A percentile compares a stretch with the other conserved stretches of the same genome.
These are phyloP conservation scores for Abrostola tripartita DNA, from an alignment of 2,888 invertebrate genomes.

Conservation along the genomic window DNA sequence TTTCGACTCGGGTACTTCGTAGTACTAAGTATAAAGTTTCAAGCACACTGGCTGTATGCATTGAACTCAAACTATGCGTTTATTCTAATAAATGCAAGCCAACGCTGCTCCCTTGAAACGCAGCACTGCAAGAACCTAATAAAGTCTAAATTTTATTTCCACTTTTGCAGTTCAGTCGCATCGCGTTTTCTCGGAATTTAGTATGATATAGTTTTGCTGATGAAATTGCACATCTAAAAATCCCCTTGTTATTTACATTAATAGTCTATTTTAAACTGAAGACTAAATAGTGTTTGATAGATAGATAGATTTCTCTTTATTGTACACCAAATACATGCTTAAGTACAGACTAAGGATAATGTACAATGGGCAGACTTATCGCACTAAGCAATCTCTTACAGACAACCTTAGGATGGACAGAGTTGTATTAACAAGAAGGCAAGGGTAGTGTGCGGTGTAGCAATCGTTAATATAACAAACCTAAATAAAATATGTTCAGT, in stretches of 20 bases:
- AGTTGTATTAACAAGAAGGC: too few relatives aligned
- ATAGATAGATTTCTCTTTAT: too few relatives aligned
- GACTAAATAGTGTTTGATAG: too few relatives aligned
- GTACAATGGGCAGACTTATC: too few relatives aligned
- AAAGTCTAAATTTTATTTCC: constrained; percentile 33
- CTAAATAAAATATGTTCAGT: too few relatives aligned
- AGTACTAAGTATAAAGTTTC: constrained; percentile 30
- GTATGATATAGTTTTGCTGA: constrained; percentile 12
- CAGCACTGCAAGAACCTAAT: constrained; percentile 23
- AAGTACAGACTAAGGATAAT: too few relatives aligned
- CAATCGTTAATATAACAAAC: too few relatives aligned
- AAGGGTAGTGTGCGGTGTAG: too few relatives aligned
- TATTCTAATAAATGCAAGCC: constrained; percentile 38
- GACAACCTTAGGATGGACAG: too few relatives aligned
- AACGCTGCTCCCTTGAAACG: constrained; percentile 21
- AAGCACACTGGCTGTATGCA: constrained; percentile 27
- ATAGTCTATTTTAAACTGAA: constrained; percentile 6
- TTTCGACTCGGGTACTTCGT: not conserved
- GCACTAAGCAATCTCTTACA: too few relatives aligned
- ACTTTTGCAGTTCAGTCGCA: constrained; percentile 10
- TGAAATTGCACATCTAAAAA: constrained; percentile 17
- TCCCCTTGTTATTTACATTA: not conserved
- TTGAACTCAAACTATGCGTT: constrained; percentile 40
- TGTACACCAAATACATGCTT: too few relatives aligned
- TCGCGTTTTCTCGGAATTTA: constrained; percentile 15